Conservation (phyloP, 2,888 invertebrate genomes). For the Beris morrisii region DNA sequence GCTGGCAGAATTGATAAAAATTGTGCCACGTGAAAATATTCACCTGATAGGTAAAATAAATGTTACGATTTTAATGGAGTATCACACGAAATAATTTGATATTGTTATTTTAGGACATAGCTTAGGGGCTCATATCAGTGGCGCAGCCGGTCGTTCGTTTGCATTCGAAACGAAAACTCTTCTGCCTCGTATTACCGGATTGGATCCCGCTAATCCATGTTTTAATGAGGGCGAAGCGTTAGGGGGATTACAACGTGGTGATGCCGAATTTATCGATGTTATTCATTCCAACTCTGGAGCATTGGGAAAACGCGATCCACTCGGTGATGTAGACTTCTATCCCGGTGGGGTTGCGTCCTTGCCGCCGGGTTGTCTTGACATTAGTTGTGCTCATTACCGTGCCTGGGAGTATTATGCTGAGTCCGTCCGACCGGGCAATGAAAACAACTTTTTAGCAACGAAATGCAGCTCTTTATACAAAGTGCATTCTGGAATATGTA, state of each 20-base stretch:
- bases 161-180: conserved; percentile 44
- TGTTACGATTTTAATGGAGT: background rate
- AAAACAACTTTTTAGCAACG: conserved; percentile 45
- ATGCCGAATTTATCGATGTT: conserved; percentile 51
- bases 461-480: conserved; percentile 46
- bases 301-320: conserved; percentile 47
- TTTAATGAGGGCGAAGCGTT: conserved; percentile 48
- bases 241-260: conserved; percentile 47
- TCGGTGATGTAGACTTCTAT: conserved; percentile 53
- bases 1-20: conserved; percentile 46
- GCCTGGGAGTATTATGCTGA: conserved; percentile 50
- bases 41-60: conserved; percentile 48
- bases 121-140: conserved; percentile 53
- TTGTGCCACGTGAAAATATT: conserved; percentile 47
- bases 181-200: conserved; percentile 50
- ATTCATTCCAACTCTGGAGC: conserved; percentile 51
- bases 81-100: background rate
- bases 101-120: conserved; percentile 47
- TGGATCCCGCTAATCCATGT: conserved; percentile 54
- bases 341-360: conserved; percentile 49
- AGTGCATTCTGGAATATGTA: conserved; percentile 46
- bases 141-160: conserved; percentile 49
- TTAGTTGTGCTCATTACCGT: conserved; percentile 49
- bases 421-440: conserved; percentile 48
- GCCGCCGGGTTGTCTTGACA: conserved; percentile 47